Conservation (phyloP, 2,888 invertebrate species). For the Pristionchus fissidentatus region DNA sequence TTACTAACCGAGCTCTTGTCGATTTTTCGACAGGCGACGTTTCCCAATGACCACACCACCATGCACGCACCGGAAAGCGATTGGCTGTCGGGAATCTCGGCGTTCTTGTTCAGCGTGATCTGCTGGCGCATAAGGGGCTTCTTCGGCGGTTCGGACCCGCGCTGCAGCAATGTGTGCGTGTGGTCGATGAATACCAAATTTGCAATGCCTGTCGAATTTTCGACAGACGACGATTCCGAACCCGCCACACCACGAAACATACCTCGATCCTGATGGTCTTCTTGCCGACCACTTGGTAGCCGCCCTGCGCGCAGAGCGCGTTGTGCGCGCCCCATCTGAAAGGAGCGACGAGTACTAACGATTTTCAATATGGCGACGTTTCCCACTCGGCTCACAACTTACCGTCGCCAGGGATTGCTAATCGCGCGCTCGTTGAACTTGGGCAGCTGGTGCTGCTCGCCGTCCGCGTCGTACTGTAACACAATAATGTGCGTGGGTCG, state of each 20-base stretch:
- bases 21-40: slow-evolving; percentile 34
- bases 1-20: not conserved
- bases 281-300: not conserved
- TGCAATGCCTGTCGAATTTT: not conserved
- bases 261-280: not conserved
- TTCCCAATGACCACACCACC: slow-evolving; percentile 1
- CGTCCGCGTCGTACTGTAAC: not conserved
- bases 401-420: slow-evolving; percentile 29
- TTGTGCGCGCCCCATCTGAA: slow-evolving; percentile 14
- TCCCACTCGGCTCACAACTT: not conserved
- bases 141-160: not conserved
- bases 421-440: slow-evolving; percentile 9
- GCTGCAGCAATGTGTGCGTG: not conserved
- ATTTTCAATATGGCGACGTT: slow-evolving; percentile 6
- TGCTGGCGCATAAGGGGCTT: not conserved
- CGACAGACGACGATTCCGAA: not conserved
- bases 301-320: slow-evolving; percentile 9
- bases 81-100: not conserved
- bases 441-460: not conserved
- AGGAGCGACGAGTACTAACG: not conserved
- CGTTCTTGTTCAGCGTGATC: slow-evolving; percentile 13
- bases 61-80: not conserved
- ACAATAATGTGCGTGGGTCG: no score
- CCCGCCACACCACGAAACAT: slow-evolving; percentile 1
- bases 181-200: not conserved